Percentiles rank a stretch among this genome's conserved stretches.
Conservation (phyloP, 2,113 vertebrate species). For the Jacana jacana region DNA sequence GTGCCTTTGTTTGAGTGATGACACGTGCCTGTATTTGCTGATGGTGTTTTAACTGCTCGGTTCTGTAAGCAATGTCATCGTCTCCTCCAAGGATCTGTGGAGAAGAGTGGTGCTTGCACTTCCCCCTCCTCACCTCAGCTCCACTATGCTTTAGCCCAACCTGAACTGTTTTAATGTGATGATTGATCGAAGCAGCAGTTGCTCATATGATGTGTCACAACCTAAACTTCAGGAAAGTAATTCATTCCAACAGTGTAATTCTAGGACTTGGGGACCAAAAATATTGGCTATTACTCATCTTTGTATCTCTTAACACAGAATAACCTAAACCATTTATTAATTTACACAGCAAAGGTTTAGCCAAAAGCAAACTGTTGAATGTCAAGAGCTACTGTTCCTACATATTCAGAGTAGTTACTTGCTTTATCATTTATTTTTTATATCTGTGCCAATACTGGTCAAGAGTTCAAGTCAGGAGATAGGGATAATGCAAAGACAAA, state of each 20-base stretch:
- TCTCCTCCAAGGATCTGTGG: neutral
- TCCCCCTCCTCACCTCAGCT: neutral
- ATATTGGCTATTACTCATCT: constrained; percentile 52
- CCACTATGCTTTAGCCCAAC: neutral
- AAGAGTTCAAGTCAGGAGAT: neutral
- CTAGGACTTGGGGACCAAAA: constrained; percentile 19
- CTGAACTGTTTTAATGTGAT: neutral
- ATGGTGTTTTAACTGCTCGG: neutral
- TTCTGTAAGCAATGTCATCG: neutral
- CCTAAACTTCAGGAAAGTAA: constrained; percentile 30
- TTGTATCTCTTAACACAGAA: neutral
- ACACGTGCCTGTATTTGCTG: constrained; percentile 23
- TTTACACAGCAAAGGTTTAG: constrained; percentile 25
- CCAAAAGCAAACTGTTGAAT: neutral
- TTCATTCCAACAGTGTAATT: constrained; percentile 19
- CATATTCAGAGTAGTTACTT: neutral
- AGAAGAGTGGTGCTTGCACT: neutral
- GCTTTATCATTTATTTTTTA: neutral
- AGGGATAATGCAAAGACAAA: neutral
- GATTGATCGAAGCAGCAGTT: neutral
- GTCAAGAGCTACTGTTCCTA: constrained; percentile 4
- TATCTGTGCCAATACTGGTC: neutral
- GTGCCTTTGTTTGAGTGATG: constrained; percentile 19
- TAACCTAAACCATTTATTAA: constrained; percentile 7
- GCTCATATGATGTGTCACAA: constrained; percentile 51